Conservation (phyloP, 2,113 vertebrate species). For the Ceyx cyanopectus region DNA sequence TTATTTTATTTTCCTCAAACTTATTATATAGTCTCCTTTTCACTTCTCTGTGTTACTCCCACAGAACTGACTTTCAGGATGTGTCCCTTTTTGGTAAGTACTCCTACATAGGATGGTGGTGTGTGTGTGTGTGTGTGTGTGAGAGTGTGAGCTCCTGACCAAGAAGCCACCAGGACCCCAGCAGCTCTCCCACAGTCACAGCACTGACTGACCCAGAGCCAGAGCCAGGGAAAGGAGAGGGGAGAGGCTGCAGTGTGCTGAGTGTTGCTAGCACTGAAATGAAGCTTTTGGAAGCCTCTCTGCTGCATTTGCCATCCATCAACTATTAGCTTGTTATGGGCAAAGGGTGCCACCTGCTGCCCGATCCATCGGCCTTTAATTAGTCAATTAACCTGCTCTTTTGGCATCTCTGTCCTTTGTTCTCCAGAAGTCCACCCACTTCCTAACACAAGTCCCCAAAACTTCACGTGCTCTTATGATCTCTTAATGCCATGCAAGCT, state of each 20-base stretch:
- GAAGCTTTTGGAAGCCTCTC: background rate
- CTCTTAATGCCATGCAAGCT: background rate
- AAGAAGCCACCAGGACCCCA: background rate
- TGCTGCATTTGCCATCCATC: background rate
- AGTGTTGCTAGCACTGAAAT: background rate
- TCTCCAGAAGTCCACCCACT: background rate
- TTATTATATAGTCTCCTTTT: background rate
- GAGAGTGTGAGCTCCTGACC: background rate
- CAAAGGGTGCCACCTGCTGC: slow-evolving; percentile 64
- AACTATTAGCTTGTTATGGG: background rate
- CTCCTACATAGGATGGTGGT: too few relatives aligned
- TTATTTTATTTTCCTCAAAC: background rate
- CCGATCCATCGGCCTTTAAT: background rate
- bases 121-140: too few relatives aligned
- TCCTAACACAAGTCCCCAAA: background rate
- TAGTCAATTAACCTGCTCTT: background rate
- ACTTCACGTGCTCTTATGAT: background rate
- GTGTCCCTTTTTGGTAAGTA: background rate
- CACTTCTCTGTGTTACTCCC: background rate
- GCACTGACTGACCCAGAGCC: background rate
- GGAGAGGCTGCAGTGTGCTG: background rate
- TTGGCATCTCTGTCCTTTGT: background rate
- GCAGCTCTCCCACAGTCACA: background rate
- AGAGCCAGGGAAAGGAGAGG: background rate
- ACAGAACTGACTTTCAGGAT: background rate